A percentile compares a stretch with the other conserved stretches of the same genome.
Conservation (phyloP, 2,113 vertebrate genomes). For the Psettodes erumei region DNA sequence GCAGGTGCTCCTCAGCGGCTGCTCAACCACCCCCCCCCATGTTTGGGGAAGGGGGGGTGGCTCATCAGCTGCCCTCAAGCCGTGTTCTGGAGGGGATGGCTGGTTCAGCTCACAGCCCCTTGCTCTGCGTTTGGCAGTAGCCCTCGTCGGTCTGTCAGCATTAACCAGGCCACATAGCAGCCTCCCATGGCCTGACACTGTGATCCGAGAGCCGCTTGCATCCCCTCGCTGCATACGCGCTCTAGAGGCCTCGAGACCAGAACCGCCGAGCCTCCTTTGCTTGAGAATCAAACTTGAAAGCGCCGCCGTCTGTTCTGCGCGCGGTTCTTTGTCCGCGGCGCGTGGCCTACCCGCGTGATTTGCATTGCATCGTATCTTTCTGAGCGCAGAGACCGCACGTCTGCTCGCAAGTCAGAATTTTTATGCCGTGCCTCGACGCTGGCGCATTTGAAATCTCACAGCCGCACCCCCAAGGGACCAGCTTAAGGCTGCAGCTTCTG, state of each 20-base stretch:
- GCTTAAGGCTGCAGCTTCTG: constrained; percentile 74
- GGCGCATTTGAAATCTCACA: constrained; percentile 62
- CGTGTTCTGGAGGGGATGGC: constrained; percentile 38
- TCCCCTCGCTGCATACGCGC: background rate
- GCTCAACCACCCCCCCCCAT: constrained; percentile 47
- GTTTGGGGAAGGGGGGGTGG: too few species aligned
- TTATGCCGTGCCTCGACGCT: constrained; percentile 39
- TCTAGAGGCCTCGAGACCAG: background rate
- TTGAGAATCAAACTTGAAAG: background rate
- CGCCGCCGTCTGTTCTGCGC: background rate
- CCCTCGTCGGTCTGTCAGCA: constrained; percentile 46
- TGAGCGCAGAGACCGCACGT: constrained; percentile 28
- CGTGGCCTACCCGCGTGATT: constrained; percentile 18
- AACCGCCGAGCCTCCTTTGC: background rate
- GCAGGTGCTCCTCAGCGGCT: constrained; percentile 60
- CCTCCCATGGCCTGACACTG: constrained; percentile 31
- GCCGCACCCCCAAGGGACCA: constrained; percentile 65
- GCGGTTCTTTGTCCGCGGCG: constrained; percentile 13
- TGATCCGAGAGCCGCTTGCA: constrained; percentile 25
- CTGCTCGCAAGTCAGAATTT: constrained; percentile 49
- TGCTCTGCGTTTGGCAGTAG: constrained; percentile 59
- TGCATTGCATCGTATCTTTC: constrained; percentile 36
- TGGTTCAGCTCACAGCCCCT: constrained; percentile 46
- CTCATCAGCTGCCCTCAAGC: constrained; percentile 68
- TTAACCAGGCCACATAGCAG: constrained; percentile 38